Conservation (phyloP, 2,113 vertebrate species). For the Pipa parva region DNA sequence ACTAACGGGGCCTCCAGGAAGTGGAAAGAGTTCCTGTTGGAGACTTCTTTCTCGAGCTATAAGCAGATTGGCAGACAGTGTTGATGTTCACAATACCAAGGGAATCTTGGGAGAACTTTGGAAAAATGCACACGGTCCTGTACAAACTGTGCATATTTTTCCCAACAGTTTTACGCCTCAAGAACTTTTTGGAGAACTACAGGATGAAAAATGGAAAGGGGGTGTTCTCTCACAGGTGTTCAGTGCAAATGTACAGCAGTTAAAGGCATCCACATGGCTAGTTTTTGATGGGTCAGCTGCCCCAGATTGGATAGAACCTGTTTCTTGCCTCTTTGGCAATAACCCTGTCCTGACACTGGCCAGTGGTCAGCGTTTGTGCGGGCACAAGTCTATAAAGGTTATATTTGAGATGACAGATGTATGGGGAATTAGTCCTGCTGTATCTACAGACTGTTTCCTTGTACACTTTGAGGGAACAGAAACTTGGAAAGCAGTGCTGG, state of each 20-base stretch:
- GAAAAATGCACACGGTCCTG: slow-evolving; percentile 44
- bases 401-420: slow-evolving; percentile 69
- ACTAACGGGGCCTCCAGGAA: slow-evolving; percentile 72
- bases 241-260: not conserved
- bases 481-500: slow-evolving; percentile 69
- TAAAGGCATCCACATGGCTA: slow-evolving; percentile 60
- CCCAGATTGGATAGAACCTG: slow-evolving; percentile 67
- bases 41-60: slow-evolving; percentile 62
- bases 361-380: slow-evolving; percentile 62
- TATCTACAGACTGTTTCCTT: slow-evolving; percentile 60
- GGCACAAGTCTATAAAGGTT: slow-evolving; percentile 54
- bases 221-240: slow-evolving; percentile 54
- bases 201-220: slow-evolving; percentile 58
- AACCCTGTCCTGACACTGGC: slow-evolving; percentile 58
- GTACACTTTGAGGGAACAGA: slow-evolving; percentile 63
- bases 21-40: slow-evolving; percentile 77
- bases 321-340: slow-evolving; percentile 60
- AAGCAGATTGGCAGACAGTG: slow-evolving; percentile 53
- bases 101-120: not conserved
- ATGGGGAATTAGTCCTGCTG: slow-evolving; percentile 61
- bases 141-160: slow-evolving; percentile 65
- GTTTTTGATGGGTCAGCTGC: slow-evolving; percentile 71
- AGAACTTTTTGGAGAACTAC: slow-evolving; percentile 61
- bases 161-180: slow-evolving; percentile 65
- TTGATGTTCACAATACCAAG: not conserved